phyloP scores from a whole-genome alignment of 2,797 vertebrate species.

The Podargus strigoides region DNA sequence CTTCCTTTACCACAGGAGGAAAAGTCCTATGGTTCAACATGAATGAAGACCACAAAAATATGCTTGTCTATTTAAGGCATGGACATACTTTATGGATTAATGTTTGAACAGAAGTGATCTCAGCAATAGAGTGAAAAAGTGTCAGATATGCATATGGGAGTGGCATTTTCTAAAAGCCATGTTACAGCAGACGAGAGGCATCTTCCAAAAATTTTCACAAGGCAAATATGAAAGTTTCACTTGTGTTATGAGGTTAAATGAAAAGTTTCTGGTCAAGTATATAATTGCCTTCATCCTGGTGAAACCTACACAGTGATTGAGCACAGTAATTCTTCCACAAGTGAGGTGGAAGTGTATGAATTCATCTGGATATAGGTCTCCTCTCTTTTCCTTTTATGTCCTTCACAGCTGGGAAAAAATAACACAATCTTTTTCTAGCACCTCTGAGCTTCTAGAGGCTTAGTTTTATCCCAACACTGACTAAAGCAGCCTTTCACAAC shows the following conservation, averaged over 20 bases:
- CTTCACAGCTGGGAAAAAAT: background rate
- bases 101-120: background rate
- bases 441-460: background rate
- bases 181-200: background rate
- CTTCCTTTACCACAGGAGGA: background rate
- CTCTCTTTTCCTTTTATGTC: background rate
- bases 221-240: background rate
- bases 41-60: background rate
- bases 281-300: background rate
- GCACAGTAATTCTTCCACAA: background rate
- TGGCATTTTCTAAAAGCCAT: background rate
- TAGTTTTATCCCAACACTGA: background rate
- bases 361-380: background rate
- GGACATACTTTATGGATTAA: background rate
- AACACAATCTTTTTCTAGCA: background rate
- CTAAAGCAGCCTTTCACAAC: background rate
- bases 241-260: background rate
- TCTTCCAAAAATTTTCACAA: background rate
- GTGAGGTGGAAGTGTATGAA: background rate
- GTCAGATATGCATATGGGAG: background rate
- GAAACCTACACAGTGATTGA: background rate
- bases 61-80: background rate
- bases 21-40: background rate
- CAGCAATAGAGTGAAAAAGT: background rate
- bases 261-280: background rate